phyloP scores from a whole-genome alignment of 2,797 vertebrate genomes.

The Aulostomus chinensis region DNA sequence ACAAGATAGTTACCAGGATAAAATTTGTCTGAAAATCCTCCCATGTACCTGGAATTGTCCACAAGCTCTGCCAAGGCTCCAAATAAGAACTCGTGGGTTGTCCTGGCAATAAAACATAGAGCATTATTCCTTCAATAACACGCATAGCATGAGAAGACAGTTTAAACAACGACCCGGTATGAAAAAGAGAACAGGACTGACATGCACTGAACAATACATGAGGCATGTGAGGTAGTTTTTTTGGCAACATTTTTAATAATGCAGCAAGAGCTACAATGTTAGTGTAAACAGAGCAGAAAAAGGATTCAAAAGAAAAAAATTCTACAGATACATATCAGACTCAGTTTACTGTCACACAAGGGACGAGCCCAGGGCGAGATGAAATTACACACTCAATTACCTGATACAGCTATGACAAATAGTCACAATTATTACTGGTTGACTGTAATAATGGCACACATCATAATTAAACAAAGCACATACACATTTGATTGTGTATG shows the following conservation, averaged over 20 bases:
- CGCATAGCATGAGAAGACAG: not conserved
- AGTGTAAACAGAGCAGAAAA: not conserved
- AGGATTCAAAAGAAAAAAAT: no score
- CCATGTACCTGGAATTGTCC: constrained; percentile 94
- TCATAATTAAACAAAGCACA: no score
- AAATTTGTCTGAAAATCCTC: not conserved
- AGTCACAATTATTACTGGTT: no score
- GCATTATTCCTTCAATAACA: constrained; percentile 4
- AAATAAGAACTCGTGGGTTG: constrained; percentile 98
- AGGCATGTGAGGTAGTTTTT: not conserved
- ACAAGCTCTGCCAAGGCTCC: constrained; percentile 98
- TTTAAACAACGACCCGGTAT: not conserved
- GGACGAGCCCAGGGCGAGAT: no score
- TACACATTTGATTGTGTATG: no score
- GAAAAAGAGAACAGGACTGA: not conserved
- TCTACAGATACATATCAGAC: no score
- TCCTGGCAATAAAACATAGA: constrained; percentile 81
- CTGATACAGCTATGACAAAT: no score
- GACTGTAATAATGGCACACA: no score
- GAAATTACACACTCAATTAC: no score
- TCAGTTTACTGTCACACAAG: no score
- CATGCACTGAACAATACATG: not conserved
- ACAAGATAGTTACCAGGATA: not conserved
- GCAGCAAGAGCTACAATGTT: no score
- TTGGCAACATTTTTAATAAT: no score